A percentile compares a stretch with the other conserved stretches of the same genome.
These are phyloP conservation scores for Hyperopisus bebe DNA, from an alignment of 2,113 vertebrate genomes.

Conservation along the genomic window DNA sequence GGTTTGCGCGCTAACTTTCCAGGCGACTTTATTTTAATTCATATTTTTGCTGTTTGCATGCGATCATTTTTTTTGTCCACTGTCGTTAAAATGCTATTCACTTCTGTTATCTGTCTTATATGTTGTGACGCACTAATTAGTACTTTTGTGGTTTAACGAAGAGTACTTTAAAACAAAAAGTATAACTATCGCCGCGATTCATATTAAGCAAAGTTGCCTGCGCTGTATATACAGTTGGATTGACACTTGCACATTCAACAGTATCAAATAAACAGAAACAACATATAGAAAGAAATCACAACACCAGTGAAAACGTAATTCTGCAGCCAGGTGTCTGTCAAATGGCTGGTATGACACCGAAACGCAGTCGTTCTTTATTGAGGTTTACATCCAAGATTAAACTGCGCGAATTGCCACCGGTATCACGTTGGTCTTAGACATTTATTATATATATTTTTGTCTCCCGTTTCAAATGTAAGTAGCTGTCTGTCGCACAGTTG, in stretches of 20 bases:
- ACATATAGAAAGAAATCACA: not conserved
- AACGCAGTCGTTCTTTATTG: not conserved
- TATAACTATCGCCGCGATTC: not conserved
- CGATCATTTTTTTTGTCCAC: not conserved
- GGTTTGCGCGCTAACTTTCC: constrained; percentile 62
- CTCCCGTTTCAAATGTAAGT: not conserved
- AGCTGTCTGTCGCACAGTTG: not conserved
- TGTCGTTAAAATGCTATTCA: not conserved
- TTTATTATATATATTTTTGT: not conserved
- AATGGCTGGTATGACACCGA: not conserved
- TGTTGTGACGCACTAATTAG: not conserved
- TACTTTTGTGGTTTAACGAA: not conserved
- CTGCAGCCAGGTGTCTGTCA: not conserved
- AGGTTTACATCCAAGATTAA: not conserved
- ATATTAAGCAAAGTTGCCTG: not conserved
- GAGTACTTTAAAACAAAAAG: not conserved
- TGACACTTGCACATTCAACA: not conserved
- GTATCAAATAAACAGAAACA: not conserved
- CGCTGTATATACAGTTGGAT: not conserved
- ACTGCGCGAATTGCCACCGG: not conserved
- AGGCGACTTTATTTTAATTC: not conserved
- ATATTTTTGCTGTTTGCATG: not conserved
- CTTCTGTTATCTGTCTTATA: not conserved
- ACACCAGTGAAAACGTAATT: not conserved
- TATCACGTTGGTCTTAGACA: not conserved